Conservation (phyloP, 2,888 invertebrate genomes). For the Stratiomys singularior region DNA sequence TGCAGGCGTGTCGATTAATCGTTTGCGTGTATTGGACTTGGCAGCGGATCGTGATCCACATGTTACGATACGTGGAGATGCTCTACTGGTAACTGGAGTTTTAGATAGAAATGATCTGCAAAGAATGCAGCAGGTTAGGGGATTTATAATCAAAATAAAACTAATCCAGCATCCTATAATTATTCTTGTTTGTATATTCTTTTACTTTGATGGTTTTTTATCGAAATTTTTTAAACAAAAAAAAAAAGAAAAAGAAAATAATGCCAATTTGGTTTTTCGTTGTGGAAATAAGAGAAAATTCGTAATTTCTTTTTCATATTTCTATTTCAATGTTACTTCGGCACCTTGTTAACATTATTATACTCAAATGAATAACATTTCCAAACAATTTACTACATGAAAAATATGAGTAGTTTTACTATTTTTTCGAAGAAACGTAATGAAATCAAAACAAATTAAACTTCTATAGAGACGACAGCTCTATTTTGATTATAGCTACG, state of each 20-base stretch:
- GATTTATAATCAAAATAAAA: constrained; percentile 59
- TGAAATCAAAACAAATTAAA: no score
- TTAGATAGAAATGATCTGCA: constrained; percentile 81
- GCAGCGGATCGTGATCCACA: constrained; percentile 85
- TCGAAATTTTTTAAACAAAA: neutral
- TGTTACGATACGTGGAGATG: constrained; percentile 83
- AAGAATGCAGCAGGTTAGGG: constrained; percentile 86
- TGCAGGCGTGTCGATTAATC: constrained; percentile 90
- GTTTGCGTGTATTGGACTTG: constrained; percentile 83
- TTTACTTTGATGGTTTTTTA: constrained; percentile 25
- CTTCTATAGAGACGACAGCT: no score
- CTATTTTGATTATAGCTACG: no score
- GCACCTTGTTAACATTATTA: constrained; percentile 37
- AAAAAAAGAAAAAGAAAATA: neutral
- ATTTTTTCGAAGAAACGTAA: no score
- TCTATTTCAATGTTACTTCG: constrained; percentile 22
- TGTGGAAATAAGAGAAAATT: constrained; percentile 18
- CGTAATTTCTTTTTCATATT: neutral
- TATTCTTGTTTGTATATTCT: constrained; percentile 33
- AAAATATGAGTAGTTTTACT: no score
- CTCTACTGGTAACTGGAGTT: constrained; percentile 79
- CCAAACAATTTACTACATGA: neutral
- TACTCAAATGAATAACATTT: constrained; percentile 16
- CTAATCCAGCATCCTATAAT: constrained; percentile 51
- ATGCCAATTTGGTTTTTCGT: neutral